These are phyloP conservation scores for Episyrphus balteatus DNA, from an alignment of 1,140 invertebrate genomes.

Conservation along the genomic window DNA sequence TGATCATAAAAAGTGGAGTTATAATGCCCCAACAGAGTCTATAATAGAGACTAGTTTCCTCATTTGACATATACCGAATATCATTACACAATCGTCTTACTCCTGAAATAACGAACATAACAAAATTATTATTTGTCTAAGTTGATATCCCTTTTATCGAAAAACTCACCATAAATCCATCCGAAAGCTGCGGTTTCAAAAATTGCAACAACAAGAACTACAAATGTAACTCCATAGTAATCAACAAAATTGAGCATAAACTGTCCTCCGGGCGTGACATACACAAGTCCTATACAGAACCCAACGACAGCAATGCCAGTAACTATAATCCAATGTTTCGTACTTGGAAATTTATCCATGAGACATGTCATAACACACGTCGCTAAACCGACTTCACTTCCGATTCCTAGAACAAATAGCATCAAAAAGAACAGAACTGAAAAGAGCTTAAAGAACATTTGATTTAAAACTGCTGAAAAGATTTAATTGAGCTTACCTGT, in stretches of 20 bases:
- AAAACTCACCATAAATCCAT: constrained; percentile 55
- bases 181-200: constrained; percentile 53
- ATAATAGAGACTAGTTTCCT: constrained; percentile 60
- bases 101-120: constrained; percentile 34
- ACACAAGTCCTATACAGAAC: constrained; percentile 55
- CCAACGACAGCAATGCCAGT: constrained; percentile 41
- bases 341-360: constrained; percentile 50
- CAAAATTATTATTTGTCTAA: constrained; percentile 37
- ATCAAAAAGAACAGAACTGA: constrained; percentile 75
- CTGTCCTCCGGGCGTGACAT: constrained; percentile 67
- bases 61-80: constrained; percentile 56
- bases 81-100: constrained; percentile 45
- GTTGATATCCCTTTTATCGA: too few species aligned
- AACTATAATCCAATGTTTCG: constrained; percentile 47
- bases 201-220: constrained; percentile 57
- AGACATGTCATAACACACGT: constrained; percentile 51
- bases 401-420: constrained; percentile 65
- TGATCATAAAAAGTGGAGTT: constrained; percentile 55
- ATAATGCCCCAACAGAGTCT: constrained; percentile 62
- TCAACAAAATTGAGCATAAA: constrained; percentile 71
- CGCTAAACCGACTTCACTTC: constrained; percentile 53
- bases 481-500: constrained; percentile 39
- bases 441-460: constrained; percentile 39
- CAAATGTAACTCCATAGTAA: constrained; percentile 65
- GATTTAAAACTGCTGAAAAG: too few species aligned